phyloP scores from a whole-genome alignment of 53 echinoderm and acorn worm genomes.

The Astropecten irregularis region DNA sequence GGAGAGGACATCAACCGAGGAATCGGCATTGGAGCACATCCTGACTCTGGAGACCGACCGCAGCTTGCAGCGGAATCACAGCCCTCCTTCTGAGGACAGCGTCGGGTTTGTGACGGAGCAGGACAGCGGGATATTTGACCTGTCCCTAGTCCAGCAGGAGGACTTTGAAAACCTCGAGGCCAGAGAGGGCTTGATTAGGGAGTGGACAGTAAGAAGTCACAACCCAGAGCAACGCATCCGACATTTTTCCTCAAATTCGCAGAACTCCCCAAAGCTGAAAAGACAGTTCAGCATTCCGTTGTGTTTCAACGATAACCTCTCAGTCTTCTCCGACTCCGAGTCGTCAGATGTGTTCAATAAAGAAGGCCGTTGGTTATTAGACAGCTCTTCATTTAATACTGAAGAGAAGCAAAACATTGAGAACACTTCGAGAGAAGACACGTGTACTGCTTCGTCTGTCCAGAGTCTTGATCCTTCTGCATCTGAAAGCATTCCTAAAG shows the following conservation, averaged over 20 bases:
- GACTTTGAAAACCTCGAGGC: slow-evolving; percentile 18
- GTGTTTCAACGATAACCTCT: neutral
- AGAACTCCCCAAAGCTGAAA: neutral
- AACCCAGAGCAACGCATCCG: neutral
- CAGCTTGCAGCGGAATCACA: neutral
- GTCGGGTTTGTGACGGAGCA: neutral
- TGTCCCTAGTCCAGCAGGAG: slow-evolving; percentile 38
- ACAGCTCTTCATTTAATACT: no score
- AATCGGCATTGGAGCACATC: slow-evolving; percentile 22
- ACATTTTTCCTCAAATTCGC: neutral
- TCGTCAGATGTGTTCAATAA: neutral
- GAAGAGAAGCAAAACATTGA: neutral
- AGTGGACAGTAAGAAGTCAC: neutral
- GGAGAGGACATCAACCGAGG: slow-evolving; percentile 32
- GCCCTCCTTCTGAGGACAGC: neutral
- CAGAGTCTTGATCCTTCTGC: no score
- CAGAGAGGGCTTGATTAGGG: neutral
- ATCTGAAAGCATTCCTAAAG: no score
- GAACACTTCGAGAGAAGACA: no score
- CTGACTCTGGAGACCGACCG: slow-evolving; percentile 24
- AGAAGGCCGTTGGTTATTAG: neutral
- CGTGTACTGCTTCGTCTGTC: no score
- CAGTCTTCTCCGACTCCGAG: neutral
- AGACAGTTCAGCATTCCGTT: slow-evolving; percentile 26
- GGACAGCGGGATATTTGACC: slow-evolving; percentile 48